phyloP scores from a whole-genome alignment of 2,888 invertebrate genomes.

The Idaea straminata region DNA sequence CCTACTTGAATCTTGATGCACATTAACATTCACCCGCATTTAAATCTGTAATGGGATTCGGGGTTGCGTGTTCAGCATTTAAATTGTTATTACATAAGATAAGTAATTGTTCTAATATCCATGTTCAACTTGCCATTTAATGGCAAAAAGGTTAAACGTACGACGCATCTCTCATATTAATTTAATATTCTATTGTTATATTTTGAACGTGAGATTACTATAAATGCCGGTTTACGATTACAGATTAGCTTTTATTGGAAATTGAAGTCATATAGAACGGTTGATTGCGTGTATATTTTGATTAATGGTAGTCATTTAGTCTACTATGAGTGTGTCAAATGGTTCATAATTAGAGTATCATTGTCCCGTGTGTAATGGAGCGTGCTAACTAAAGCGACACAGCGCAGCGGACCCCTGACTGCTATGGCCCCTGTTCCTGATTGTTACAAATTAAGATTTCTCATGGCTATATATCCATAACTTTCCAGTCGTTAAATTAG shows the following conservation, averaged over 20 bases:
- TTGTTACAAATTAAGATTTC: slow-evolving; percentile 72
- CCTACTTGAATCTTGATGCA: slow-evolving; percentile 48
- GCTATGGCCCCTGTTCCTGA: slow-evolving; percentile 53
- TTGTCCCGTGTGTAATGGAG: slow-evolving; percentile 67
- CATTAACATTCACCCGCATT: slow-evolving; percentile 47
- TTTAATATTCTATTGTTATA: slow-evolving; percentile 33
- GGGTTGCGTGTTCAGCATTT: slow-evolving; percentile 60
- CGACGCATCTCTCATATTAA: slow-evolving; percentile 44
- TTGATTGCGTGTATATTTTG: slow-evolving; percentile 39
- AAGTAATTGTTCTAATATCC: slow-evolving; percentile 50
- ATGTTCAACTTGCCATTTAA: slow-evolving; percentile 41
- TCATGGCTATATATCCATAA: slow-evolving; percentile 48
- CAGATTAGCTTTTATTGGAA: slow-evolving; percentile 23
- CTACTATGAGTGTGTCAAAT: slow-evolving; percentile 68
- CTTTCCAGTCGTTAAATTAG: slow-evolving; percentile 27
- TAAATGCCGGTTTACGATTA: slow-evolving; percentile 23
- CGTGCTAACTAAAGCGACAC: slow-evolving; percentile 43
- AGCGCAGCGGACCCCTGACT: slow-evolving; percentile 33
- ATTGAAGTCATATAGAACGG: slow-evolving; percentile 28
- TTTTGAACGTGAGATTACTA: slow-evolving; percentile 39
- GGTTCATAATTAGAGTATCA: slow-evolving; percentile 74
- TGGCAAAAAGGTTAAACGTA: slow-evolving; percentile 36
- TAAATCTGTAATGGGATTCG: slow-evolving; percentile 49
- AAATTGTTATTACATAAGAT: slow-evolving; percentile 43
- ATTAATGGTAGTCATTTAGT: slow-evolving; percentile 63